Percentiles rank a stretch among this genome's conserved stretches.
Evolutionary conservation across 2,113 vertebrate species (phyloP).

Genomic region (Egretta garzetta): DNA sequence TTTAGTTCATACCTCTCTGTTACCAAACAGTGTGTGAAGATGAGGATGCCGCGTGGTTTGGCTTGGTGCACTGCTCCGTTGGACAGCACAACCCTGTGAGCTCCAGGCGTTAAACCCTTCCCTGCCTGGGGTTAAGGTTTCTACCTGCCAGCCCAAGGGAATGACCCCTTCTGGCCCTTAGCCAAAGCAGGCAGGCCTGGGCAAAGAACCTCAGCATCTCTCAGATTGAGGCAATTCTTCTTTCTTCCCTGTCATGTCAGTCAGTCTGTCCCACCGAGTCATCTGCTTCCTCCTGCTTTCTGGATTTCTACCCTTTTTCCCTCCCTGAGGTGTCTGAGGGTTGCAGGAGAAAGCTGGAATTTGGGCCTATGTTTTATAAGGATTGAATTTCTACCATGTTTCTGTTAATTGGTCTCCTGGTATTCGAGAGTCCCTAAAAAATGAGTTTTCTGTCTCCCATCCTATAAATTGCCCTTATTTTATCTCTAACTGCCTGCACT

Average conservation of each 20-base stretch:
- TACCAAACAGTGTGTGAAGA: background rate
- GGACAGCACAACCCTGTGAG: background rate
- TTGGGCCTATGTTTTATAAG: background rate
- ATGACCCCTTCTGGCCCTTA: background rate
- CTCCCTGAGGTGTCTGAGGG: background rate
- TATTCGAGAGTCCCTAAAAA: background rate
- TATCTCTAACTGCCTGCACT: background rate
- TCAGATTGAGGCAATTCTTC: background rate
- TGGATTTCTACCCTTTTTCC: rapidly evolving
- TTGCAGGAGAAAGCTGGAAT: background rate
- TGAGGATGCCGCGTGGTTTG: background rate
- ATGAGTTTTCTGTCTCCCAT: background rate
- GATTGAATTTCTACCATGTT: background rate
- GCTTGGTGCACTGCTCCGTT: background rate
- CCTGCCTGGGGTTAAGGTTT: background rate
- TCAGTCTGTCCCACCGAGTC: background rate
- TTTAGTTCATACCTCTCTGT: background rate
- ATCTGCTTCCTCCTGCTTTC: background rate
- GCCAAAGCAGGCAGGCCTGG: background rate
- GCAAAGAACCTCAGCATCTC: background rate
- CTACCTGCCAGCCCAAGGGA: background rate
- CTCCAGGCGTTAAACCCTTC: background rate
- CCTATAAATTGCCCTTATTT: background rate
- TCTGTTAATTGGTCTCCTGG: background rate
- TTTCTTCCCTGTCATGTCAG: background rate